A percentile compares a stretch with the other conserved stretches of the same genome.
Evolutionary conservation across 2,888 invertebrate species (phyloP).

Genomic region (Thelaira solivaga): DNA sequence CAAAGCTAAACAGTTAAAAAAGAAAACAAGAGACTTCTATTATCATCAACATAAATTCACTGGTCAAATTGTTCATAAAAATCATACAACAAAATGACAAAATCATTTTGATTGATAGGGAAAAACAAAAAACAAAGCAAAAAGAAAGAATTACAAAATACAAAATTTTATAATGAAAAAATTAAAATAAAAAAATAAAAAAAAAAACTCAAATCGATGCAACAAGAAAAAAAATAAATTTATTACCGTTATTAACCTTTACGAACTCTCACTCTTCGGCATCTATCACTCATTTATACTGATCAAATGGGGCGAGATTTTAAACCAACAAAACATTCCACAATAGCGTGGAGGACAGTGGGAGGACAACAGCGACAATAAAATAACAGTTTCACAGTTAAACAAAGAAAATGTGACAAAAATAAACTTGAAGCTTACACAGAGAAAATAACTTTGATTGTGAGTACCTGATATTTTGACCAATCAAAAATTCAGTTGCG

Average conservation of each 20-base stretch:
- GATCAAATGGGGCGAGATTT: constrained; percentile 54
- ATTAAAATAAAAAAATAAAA: constrained; percentile 8
- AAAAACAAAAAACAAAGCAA: constrained; percentile 8
- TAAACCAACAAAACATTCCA: constrained; percentile 28
- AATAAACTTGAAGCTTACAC: too few species aligned
- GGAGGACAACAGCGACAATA: constrained; percentile 10
- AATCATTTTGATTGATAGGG: constrained; percentile 49
- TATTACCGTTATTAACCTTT: constrained; percentile 62
- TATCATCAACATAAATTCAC: constrained; percentile 32
- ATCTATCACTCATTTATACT: constrained; percentile 51
- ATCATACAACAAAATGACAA: constrained; percentile 53
- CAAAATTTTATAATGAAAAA: constrained; percentile 53
- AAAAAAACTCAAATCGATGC: background rate
- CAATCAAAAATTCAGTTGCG: too few species aligned
- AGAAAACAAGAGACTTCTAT: background rate
- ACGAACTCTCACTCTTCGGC: constrained; percentile 61
- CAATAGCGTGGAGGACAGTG: constrained; percentile 2
- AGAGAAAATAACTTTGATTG: too few species aligned
- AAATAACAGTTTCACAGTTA: background rate
- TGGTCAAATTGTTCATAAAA: constrained; percentile 33
- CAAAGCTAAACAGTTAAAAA: background rate
- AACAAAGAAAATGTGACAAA: too few species aligned
- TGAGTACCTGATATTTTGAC: too few species aligned
- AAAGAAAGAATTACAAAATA: constrained; percentile 10
- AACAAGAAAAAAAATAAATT: constrained; percentile 38